Evolutionary conservation across 1,140 invertebrate species (phyloP), one percentile per base, ranked within the genome.

Genomic region (Calliphora vicina): DNA sequence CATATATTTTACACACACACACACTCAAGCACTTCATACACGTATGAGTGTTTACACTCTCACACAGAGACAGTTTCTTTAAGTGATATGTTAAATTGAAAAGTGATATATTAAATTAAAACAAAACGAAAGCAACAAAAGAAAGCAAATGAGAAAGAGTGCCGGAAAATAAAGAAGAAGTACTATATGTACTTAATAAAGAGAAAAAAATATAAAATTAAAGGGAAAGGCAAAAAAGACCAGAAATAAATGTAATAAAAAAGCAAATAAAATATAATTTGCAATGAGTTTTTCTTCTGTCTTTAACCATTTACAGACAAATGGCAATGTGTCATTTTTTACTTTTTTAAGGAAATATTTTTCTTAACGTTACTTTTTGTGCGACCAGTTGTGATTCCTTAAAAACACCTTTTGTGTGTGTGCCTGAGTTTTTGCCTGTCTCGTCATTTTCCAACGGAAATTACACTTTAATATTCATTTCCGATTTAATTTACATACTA

Each of bases 381-480:
- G 35, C 35, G n/a, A 57, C n/a, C 50, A 57, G 50, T 57, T 57
- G 50, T 57, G 15, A n/a, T 57, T 57, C 50, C 50, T 57, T 57
- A 17, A n/a, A n/a, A 57, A 57, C 50, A 57, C 15, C 15, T 57
- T 57, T 17, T 57, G 17, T 57, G 6, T 57, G 50, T 57, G 15
- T 57, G 0, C n/a, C n/a, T 57, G 8, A 17, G 15, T 57, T 57
- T 57, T 57, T 57, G 3, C 15, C 15, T 57, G 50, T 57, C 50
- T 57, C 50, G 50, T 57, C 50, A 57, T 57, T 57, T 35, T 57
- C 9, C 50, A 57, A 57, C 50, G 50, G 50, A 57, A n/a, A 57
- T 57, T 57, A 57, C 50, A 57, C 50, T 57, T 57, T 57, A 57
- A 57, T 57, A 57, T 57, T 57, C 50, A 57, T 57, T 57, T 57